These are phyloP conservation scores for Drosophila gunungcola DNA, from an alignment of 1,140 invertebrate species.

Conservation along the genomic window DNA sequence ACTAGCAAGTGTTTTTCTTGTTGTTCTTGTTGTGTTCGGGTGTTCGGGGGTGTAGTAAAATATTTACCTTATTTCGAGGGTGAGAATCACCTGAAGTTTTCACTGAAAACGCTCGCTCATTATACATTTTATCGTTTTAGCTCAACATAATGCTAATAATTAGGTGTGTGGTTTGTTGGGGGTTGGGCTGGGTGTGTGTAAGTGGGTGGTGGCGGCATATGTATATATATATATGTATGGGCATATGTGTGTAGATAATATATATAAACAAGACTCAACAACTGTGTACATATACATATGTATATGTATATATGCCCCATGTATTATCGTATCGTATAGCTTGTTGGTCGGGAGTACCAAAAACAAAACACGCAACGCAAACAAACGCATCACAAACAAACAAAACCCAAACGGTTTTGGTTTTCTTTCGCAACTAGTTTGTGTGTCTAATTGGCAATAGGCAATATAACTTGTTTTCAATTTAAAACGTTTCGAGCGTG, in stretches of 20 bases:
- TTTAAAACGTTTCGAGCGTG: conserved; percentile 25
- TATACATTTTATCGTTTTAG: conserved; percentile 47
- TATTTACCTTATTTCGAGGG: conserved; percentile 79
- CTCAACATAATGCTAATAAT: conserved; percentile 74
- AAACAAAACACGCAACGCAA: conserved; percentile 58
- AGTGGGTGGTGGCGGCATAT: conserved; percentile 40
- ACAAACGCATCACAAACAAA: conserved; percentile 51
- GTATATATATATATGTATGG: conserved; percentile 35
- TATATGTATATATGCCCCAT: conserved; percentile 47
- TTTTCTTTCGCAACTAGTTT: conserved; percentile 19
- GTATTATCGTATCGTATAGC: conserved; percentile 30
- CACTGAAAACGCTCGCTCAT: conserved; percentile 78
- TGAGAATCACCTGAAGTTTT: conserved; percentile 71
- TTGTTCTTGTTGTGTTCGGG: not conserved
- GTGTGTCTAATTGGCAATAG: conserved; percentile 35
- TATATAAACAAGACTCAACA: conserved; percentile 79
- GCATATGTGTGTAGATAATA: conserved; percentile 54
- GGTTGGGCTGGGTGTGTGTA: conserved; percentile 25
- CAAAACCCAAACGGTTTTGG: conserved; percentile 34
- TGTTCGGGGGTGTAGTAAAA: conserved; percentile 55
- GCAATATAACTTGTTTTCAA: conserved; percentile 39
- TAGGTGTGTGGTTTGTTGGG: conserved; percentile 21
- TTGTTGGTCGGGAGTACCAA: conserved; percentile 41
- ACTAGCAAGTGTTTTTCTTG: conserved; percentile 19
- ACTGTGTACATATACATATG: conserved; percentile 58